These are phyloP conservation scores for Balanococcus diminutus DNA, from an alignment of 2,888 invertebrate genomes.

Conservation along the genomic window DNA sequence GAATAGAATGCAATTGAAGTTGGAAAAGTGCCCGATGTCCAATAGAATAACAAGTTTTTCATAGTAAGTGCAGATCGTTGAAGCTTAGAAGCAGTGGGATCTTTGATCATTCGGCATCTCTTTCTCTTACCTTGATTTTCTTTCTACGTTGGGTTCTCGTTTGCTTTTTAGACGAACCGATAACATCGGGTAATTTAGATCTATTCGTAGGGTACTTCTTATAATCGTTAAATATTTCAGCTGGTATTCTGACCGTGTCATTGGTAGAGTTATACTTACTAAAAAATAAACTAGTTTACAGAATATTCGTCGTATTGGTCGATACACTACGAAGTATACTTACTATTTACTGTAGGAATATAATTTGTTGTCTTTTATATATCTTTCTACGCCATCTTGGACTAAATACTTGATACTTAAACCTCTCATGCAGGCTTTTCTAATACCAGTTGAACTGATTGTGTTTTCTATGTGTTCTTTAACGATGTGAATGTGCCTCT, in stretches of 20 bases:
- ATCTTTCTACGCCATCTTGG: conserved; percentile 79
- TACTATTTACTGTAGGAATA: conserved; percentile 62
- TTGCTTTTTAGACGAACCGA: neutral
- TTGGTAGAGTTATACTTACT: conserved; percentile 22
- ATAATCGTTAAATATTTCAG: conserved; percentile 39
- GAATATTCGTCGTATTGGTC: neutral
- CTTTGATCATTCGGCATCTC: neutral
- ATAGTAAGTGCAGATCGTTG: neutral
- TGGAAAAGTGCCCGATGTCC: neutral
- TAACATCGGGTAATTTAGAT: neutral
- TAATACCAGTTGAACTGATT: conserved; percentile 89
- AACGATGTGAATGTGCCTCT: conserved; percentile 72
- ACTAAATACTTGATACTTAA: conserved; percentile 87
- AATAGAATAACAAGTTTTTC: neutral
- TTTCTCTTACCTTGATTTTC: conserved; percentile 4
- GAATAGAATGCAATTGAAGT: too few species aligned
- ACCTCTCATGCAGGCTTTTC: conserved; percentile 75
- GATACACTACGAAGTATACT: neutral
- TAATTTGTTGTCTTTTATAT: conserved; percentile 73
- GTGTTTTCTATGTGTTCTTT: conserved; percentile 95
- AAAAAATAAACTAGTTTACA: neutral
- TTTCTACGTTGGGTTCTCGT: neutral
- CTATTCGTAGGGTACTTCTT: conserved; percentile 26
- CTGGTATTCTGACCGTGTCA: conserved; percentile 5
- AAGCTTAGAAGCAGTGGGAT: neutral